Evolutionary conservation across 2,888 invertebrate genomes (phyloP).

Genomic region (Monochamus alternatus): DNA sequence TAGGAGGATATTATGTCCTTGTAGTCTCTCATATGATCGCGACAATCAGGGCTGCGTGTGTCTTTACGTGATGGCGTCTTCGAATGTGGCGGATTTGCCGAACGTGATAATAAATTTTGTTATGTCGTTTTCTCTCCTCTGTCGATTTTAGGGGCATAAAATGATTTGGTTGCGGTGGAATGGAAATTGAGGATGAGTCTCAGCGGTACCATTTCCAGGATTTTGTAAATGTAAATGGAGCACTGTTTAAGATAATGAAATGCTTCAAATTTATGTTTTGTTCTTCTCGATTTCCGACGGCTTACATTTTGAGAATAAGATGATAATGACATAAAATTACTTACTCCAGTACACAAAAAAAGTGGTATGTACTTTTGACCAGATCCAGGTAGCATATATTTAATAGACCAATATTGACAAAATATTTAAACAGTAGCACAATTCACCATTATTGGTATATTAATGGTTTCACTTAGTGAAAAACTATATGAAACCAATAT

Average conservation of each 20-base stretch:
- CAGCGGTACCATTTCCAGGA: neutral
- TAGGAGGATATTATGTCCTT: conserved; percentile 15
- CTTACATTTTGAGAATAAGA: too few relatives aligned
- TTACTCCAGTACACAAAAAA: too few relatives aligned
- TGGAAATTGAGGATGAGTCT: neutral
- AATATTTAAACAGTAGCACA: too few relatives aligned
- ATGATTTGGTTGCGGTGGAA: conserved; percentile 1
- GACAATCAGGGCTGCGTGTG: conserved; percentile 19
- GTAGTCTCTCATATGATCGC: conserved; percentile 25
- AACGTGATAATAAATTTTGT: conserved; percentile 28
- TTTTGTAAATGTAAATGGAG: neutral
- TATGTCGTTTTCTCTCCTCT: conserved; percentile 28
- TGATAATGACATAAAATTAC: too few relatives aligned
- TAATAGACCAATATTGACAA: too few relatives aligned
- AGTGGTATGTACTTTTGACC: too few relatives aligned
- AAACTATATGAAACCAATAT: too few relatives aligned
- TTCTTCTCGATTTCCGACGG: too few relatives aligned
- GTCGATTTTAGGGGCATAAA: conserved; percentile 30
- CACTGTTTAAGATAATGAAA: neutral
- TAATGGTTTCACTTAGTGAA: too few relatives aligned
- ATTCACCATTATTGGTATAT: too few relatives aligned
- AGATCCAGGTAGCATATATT: too few relatives aligned
- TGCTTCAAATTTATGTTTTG: neutral
- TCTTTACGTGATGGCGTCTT: conserved; percentile 20
- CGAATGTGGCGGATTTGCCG: conserved; percentile 13